These are phyloP conservation scores for Vireo griseus DNA, from an alignment of 2,797 vertebrate genomes.

Conservation along the genomic window DNA sequence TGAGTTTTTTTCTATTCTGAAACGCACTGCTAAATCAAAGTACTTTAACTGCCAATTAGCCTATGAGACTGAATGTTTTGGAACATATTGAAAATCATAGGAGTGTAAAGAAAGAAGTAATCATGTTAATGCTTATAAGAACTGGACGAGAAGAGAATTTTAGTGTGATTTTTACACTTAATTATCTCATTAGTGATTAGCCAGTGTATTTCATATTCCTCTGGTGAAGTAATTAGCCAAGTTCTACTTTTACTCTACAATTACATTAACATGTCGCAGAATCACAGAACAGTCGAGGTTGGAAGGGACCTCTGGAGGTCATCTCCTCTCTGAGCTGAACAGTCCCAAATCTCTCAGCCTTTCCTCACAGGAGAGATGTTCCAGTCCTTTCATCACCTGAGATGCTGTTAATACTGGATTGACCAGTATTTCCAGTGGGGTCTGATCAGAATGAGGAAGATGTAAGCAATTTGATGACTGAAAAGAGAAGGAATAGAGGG, in stretches of 20 bases:
- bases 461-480: not conserved
- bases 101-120: conserved; percentile 4
- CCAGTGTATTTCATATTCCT: not conserved
- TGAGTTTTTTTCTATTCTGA: not conserved
- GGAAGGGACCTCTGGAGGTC: not conserved
- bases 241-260: not conserved
- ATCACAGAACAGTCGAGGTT: not conserved
- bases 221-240: not conserved
- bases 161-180: conserved; percentile 9
- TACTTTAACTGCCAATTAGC: not conserved
- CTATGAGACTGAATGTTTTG: not conserved
- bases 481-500: not conserved
- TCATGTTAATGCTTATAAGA: not conserved
- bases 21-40: not conserved
- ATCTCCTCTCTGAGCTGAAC: not conserved
- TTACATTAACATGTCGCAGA: not conserved
- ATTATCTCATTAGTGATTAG: conserved; percentile 25
- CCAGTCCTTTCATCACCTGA: not conserved
- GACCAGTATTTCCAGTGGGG: not conserved
- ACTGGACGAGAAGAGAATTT: not conserved
- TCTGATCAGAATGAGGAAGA: not conserved
- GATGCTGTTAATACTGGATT: not conserved
- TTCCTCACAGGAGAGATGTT: not conserved
- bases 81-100: not conserved
- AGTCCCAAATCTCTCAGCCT: not conserved